phyloP scores from a whole-genome alignment of 1,140 invertebrate genomes.

The Zaprionus capensis region DNA sequence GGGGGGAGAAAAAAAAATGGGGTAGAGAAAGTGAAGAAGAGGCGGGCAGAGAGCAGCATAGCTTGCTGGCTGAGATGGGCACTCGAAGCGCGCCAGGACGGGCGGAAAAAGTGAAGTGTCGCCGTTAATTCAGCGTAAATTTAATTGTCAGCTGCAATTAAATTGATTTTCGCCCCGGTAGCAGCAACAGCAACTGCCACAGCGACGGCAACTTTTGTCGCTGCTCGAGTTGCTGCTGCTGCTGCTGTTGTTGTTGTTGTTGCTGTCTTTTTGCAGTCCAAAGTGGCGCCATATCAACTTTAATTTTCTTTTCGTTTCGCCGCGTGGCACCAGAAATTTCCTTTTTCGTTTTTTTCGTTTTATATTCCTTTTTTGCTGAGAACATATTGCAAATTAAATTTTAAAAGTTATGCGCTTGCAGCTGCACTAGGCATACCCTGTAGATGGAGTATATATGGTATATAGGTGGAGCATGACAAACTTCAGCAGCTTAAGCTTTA shows the following conservation, averaged over 20 bases:
- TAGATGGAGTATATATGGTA: too few relatives aligned
- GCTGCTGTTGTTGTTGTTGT: neutral
- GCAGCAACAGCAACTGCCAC: constrained; percentile 35
- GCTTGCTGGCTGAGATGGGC: constrained; percentile 4
- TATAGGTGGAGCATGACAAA: too few relatives aligned
- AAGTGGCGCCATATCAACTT: constrained; percentile 67
- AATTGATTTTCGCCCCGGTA: constrained; percentile 77
- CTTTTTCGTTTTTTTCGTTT: neutral
- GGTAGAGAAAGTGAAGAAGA: constrained; percentile 13
- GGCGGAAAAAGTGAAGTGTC: constrained; percentile 61
- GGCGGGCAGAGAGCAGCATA: neutral
- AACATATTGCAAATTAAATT: constrained; percentile 42
- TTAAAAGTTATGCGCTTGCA: constrained; percentile 20
- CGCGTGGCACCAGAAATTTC: neutral
- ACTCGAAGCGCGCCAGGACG: neutral
- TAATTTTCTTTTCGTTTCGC: constrained; percentile 47
- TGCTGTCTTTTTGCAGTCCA: constrained; percentile 14
- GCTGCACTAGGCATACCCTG: neutral
- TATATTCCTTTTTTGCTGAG: constrained; percentile 3
- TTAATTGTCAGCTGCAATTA: constrained; percentile 84
- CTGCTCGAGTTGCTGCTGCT: constrained; percentile 4
- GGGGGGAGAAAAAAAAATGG: neutral
- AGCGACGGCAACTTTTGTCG: constrained; percentile 28
- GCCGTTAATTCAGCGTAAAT: constrained; percentile 80
- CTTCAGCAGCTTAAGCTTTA: too few relatives aligned